A percentile compares a stretch with the other conserved stretches of the same genome.
These are phyloP conservation scores for Taxidea taxus DNA, from an alignment of 2,113 vertebrate genomes.

Conservation along the genomic window DNA sequence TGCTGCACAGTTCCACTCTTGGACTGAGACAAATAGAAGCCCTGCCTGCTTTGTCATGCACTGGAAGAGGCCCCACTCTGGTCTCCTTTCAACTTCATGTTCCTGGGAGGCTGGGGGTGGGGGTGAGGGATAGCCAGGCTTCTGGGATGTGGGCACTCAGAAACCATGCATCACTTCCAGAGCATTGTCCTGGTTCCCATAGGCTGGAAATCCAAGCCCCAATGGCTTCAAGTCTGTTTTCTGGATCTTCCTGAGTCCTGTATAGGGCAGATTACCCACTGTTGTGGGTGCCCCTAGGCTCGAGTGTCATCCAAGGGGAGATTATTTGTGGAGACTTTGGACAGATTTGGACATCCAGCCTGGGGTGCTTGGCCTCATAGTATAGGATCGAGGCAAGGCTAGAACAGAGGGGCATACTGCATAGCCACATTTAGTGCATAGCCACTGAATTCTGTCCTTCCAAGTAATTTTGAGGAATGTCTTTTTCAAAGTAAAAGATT, in stretches of 20 bases:
- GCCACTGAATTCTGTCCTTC: not conserved
- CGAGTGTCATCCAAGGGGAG: rapidly evolving
- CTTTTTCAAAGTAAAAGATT: not conserved
- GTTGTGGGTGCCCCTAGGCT: not conserved
- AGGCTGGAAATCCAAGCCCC: not conserved
- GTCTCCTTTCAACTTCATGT: not conserved
- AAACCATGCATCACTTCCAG: not conserved
- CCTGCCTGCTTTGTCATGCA: no score
- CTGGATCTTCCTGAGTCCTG: not conserved
- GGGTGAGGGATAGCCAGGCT: no score
- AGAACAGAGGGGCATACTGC: not conserved
- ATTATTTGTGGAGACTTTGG: not conserved
- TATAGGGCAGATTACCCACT: not conserved
- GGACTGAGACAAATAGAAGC: not conserved
- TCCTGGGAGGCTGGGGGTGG: rapidly evolving
- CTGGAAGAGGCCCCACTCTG: not conserved
- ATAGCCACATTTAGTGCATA: not conserved
- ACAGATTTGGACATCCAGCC: not conserved
- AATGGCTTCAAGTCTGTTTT: not conserved
- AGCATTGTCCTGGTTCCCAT: not conserved
- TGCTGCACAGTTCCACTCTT: not conserved
- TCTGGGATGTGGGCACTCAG: not conserved
- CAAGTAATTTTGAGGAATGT: not conserved
- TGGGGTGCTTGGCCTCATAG: rapidly evolving
- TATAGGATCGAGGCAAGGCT: not conserved